A percentile compares a stretch with the other conserved stretches of the same genome.
Conservation (phyloP, 2,113 vertebrate genomes). For the Anolis sagrei region DNA sequence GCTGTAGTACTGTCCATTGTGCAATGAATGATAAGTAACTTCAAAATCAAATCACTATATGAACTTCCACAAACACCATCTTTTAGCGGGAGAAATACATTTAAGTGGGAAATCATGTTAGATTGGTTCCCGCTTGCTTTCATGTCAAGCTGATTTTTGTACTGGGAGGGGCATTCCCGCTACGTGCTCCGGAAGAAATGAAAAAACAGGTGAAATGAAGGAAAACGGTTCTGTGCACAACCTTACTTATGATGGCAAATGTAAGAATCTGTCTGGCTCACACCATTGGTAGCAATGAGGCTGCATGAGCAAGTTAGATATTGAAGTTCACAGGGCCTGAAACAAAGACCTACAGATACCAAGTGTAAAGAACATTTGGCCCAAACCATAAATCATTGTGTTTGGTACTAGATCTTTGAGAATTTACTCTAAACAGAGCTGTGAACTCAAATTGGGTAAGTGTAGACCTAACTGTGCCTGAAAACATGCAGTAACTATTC, state of each 20-base stretch:
- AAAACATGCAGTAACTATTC: no score
- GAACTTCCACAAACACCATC: neutral
- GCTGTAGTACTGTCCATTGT: neutral
- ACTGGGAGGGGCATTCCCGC: no score
- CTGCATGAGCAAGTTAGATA: neutral
- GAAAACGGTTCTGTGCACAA: no score
- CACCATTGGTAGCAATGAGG: neutral
- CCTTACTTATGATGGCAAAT: conserved; percentile 1
- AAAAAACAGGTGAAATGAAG: no score
- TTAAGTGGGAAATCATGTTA: conserved; percentile 8
- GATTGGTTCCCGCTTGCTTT: no score
- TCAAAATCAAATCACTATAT: neutral
- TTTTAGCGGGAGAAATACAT: neutral
- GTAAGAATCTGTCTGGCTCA: neutral
- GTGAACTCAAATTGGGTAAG: no score
- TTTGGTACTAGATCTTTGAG: conserved; percentile 15
- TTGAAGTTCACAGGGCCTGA: neutral
- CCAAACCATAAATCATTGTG: neutral
- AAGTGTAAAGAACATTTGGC: neutral
- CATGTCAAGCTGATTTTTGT: no score
- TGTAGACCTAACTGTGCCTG: no score
- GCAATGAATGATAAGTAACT: neutral
- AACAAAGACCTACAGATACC: neutral
- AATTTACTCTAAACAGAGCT: neutral
- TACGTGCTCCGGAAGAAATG: no score